A percentile compares a stretch with the other conserved stretches of the same genome.
Conservation (phyloP, 92 coral and sea anemone genomes). For the Porites evermanni region DNA sequence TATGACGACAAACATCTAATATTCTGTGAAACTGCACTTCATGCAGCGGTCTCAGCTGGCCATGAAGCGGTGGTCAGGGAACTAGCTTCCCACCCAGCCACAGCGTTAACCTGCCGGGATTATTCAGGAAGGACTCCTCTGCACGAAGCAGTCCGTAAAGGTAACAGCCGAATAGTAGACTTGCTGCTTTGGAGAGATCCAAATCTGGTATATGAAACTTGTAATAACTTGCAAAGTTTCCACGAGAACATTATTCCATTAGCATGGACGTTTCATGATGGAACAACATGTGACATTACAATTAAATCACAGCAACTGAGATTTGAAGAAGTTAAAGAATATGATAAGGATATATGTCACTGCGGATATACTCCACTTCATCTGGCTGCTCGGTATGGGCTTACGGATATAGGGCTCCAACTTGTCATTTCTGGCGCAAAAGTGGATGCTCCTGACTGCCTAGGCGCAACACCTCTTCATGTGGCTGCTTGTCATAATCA, state of each 20-base stretch:
- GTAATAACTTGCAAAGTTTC: constrained; percentile 41
- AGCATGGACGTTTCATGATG: no score
- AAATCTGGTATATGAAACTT: constrained; percentile 51
- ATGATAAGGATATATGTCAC: constrained; percentile 37
- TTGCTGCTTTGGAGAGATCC: constrained; percentile 45
- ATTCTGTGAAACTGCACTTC: constrained; percentile 74
- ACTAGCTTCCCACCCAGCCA: constrained; percentile 22
- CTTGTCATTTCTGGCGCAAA: constrained; percentile 19
- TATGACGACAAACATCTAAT: constrained; percentile 57
- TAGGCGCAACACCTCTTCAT: constrained; percentile 64
- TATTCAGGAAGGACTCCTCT: constrained; percentile 67
- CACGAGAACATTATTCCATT: background rate
- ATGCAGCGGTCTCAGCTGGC: constrained; percentile 57
- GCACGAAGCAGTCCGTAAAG: constrained; percentile 66
- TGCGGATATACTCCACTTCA: constrained; percentile 72
- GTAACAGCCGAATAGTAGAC: constrained; percentile 50
- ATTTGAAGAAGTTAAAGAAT: constrained; percentile 29
- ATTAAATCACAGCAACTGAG: constrained; percentile 2
- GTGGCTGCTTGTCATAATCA: constrained; percentile 69
- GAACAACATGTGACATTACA: no score
- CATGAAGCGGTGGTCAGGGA: constrained; percentile 48
- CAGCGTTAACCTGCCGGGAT: constrained; percentile 57
- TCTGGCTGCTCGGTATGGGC: constrained; percentile 62
- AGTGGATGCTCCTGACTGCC: constrained; percentile 39
- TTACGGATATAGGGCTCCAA: constrained; percentile 36